Evolutionary conservation across 2,797 vertebrate genomes (phyloP).

Genomic region (Nyctalus aviator): DNA sequence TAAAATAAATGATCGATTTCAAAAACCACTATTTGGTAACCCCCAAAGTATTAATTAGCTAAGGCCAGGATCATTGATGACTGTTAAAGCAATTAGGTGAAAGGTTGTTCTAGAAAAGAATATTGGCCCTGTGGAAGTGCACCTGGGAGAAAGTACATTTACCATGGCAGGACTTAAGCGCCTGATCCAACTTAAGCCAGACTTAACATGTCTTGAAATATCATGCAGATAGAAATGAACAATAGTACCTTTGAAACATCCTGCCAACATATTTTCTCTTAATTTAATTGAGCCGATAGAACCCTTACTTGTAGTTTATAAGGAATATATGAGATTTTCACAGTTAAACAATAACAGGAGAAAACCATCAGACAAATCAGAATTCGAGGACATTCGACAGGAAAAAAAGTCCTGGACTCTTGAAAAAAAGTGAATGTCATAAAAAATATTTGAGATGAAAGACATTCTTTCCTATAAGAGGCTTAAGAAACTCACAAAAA

Average conservation of each 20-base stretch:
- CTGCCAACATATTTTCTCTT: background rate
- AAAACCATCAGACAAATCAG: conserved; percentile 11
- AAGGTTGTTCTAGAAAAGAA: background rate
- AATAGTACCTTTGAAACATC: conserved; percentile 10
- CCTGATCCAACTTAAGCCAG: background rate
- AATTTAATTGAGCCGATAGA: background rate
- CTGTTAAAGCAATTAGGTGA: background rate
- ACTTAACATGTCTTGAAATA: background rate
- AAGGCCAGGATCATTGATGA: background rate
- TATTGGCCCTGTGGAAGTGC: background rate
- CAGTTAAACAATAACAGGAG: background rate
- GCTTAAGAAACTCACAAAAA: background rate
- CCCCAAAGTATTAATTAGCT: background rate
- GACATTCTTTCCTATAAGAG: background rate
- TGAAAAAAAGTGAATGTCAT: background rate
- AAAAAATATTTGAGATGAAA: background rate
- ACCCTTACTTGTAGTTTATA: background rate
- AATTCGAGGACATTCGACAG: background rate
- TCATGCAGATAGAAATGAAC: background rate
- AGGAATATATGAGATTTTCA: background rate
- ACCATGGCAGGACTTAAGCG: background rate
- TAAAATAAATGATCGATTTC: conserved; percentile 15
- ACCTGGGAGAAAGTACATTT: background rate
- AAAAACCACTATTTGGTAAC: background rate
- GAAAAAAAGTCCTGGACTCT: background rate